Evolutionary conservation across 2,113 vertebrate genomes (phyloP).

Genomic region (Pandion haliaetus): DNA sequence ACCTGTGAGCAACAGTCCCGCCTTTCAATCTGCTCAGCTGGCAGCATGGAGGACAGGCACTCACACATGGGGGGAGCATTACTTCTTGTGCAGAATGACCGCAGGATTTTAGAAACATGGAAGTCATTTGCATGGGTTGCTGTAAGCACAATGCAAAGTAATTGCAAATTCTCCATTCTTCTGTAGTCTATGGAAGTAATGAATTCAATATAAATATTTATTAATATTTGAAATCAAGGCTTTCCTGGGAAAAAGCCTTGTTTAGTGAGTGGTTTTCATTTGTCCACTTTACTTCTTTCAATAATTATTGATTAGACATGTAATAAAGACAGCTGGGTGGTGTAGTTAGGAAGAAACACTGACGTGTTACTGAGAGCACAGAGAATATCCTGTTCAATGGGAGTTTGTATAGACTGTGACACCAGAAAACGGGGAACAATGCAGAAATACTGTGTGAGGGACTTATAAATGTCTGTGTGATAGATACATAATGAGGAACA

Average conservation of each 20-base stretch:
- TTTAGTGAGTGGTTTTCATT: slow-evolving; percentile 12
- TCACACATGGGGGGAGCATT: neutral
- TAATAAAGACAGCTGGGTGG: slow-evolving; percentile 9
- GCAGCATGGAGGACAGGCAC: neutral
- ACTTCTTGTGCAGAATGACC: neutral
- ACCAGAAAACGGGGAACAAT: neutral
- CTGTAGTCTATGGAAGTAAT: neutral
- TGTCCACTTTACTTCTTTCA: neutral
- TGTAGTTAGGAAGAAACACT: neutral
- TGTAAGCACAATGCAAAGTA: neutral
- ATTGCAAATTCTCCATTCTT: neutral
- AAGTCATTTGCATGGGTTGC: neutral
- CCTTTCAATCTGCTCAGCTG: neutral
- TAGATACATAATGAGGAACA: neutral
- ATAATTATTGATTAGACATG: slow-evolving; percentile 46
- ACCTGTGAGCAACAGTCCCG: neutral
- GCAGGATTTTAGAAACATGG: neutral
- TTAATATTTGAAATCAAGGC: neutral
- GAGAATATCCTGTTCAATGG: neutral
- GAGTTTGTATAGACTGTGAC: neutral
- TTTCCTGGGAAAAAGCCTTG: neutral
- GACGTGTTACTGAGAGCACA: neutral
- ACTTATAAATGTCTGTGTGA: neutral
- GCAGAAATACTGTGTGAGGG: neutral
- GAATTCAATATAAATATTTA: neutral